Evolutionary conservation across 37 sponge, comb jelly and placozoan genomes (phyloP).

Genomic region (Petrosia ficiformis): DNA sequence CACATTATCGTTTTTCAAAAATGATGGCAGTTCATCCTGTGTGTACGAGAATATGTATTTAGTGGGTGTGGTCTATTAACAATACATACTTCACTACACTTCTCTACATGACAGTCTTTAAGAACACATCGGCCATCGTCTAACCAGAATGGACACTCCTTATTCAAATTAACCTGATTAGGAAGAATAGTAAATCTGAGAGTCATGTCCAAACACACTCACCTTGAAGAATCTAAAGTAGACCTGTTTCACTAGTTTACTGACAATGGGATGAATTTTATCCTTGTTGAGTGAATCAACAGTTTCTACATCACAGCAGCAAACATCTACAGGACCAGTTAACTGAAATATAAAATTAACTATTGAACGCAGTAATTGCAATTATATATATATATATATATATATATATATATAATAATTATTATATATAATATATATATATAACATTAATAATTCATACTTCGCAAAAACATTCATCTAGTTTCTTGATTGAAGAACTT

Average conservation of each 20-base stretch:
- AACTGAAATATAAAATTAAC: slow-evolving; percentile 60
- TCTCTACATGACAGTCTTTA: slow-evolving; percentile 73
- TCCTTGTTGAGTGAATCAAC: slow-evolving; percentile 72
- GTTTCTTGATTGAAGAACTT: slow-evolving; percentile 21
- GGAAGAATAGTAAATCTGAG: not conserved
- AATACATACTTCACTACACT: slow-evolving; percentile 65
- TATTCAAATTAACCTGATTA: slow-evolving; percentile 73
- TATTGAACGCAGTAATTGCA: no score
- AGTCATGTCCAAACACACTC: not conserved
- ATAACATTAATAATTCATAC: slow-evolving; percentile 9
- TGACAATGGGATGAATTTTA: slow-evolving; percentile 60
- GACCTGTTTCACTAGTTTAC: slow-evolving; percentile 41
- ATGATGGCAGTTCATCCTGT: no score
- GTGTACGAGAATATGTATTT: no score
- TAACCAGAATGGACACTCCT: slow-evolving; percentile 83
- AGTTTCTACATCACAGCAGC: slow-evolving; percentile 89
- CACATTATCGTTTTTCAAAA: no score
- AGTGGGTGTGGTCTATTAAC: no score
- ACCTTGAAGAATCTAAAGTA: slow-evolving; percentile 91
- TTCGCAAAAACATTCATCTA: slow-evolving; percentile 78
- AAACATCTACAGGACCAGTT: slow-evolving; percentile 83
- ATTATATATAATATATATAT: not conserved
- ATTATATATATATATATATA: no score
- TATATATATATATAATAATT: not conserved
- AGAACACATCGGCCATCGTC: slow-evolving; percentile 81